Conservation (phyloP, 2,888 invertebrate species). For the Galeopsomyia nigrocyanea region DNA sequence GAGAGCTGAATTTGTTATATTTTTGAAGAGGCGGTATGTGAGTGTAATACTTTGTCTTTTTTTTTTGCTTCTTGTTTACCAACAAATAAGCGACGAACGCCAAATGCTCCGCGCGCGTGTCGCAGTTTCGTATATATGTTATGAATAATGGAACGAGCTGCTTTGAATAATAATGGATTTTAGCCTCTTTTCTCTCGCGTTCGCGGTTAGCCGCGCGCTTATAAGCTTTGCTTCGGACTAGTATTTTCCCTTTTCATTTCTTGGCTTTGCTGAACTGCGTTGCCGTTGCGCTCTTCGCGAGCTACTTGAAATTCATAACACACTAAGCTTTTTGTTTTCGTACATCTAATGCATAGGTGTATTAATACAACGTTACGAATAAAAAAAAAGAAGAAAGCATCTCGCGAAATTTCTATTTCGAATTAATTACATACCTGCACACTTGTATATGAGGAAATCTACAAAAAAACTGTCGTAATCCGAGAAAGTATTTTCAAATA, state of each 20-base stretch:
- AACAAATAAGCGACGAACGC: constrained; percentile 7
- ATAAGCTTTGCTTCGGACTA: neutral
- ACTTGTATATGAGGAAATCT: too few species aligned
- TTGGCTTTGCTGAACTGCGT: constrained; percentile 2
- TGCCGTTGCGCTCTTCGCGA: neutral
- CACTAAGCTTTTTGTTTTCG: too few species aligned
- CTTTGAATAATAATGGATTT: constrained; percentile 36
- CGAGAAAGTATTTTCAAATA: too few species aligned
- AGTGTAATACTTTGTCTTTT: too few species aligned
- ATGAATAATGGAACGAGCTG: constrained; percentile 27
- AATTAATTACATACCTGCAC: too few species aligned
- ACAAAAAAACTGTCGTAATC: too few species aligned
- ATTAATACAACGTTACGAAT: too few species aligned
- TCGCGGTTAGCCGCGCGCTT: neutral
- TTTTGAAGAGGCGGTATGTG: too few species aligned
- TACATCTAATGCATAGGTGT: too few species aligned
- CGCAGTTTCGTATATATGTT: constrained; percentile 10
- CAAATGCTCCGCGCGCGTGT: constrained; percentile 7
- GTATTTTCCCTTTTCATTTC: constrained; percentile 5
- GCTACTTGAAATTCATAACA: neutral
- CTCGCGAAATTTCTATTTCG: too few species aligned
- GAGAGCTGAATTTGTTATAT: constrained; percentile 21
- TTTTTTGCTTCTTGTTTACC: constrained; percentile 16
- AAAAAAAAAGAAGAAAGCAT: too few species aligned
- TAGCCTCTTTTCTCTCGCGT: constrained; percentile 1